Percentiles rank a stretch among this genome's conserved stretches.
Conservation (phyloP, 2,113 vertebrate genomes). For the Riparia riparia region DNA sequence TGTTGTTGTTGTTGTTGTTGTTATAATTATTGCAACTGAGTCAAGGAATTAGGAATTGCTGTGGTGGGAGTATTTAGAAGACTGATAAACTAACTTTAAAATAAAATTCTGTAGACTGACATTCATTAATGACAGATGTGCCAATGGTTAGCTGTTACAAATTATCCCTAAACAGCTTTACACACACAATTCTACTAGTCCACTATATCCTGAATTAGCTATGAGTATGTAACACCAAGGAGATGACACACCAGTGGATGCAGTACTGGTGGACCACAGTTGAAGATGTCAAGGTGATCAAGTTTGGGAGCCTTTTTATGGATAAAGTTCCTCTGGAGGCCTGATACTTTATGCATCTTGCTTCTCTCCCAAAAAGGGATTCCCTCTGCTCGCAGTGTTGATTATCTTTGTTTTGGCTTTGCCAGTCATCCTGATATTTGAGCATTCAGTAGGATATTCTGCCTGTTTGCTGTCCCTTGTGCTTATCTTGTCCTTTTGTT, state of each 20-base stretch:
- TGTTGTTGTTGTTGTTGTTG: too few relatives aligned
- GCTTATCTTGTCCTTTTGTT: not conserved
- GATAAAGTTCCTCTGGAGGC: not conserved
- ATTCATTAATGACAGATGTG: not conserved
- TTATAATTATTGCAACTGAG: not conserved
- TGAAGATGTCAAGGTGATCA: not conserved
- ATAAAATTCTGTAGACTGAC: not conserved
- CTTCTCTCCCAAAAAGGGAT: not conserved
- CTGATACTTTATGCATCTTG: not conserved
- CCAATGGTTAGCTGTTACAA: not conserved
- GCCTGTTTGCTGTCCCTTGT: not conserved
- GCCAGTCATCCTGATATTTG: not conserved
- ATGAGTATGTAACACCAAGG: not conserved
- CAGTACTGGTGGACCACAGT: rapidly evolving
- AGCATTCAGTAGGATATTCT: not conserved
- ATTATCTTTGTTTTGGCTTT: not conserved
- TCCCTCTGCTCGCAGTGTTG: not conserved
- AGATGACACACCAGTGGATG: not conserved
- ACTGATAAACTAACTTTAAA: not conserved
- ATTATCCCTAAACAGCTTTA: not conserved
- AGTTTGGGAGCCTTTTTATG: not conserved
- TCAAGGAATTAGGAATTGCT: not conserved
- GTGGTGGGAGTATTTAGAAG: not conserved
- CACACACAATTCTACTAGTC: not conserved
- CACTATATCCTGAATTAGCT: not conserved